Percentiles rank a stretch among this genome's conserved stretches.
phyloP scores from a whole-genome alignment of 2,797 vertebrate species.

The Taenioides sp. region DNA sequence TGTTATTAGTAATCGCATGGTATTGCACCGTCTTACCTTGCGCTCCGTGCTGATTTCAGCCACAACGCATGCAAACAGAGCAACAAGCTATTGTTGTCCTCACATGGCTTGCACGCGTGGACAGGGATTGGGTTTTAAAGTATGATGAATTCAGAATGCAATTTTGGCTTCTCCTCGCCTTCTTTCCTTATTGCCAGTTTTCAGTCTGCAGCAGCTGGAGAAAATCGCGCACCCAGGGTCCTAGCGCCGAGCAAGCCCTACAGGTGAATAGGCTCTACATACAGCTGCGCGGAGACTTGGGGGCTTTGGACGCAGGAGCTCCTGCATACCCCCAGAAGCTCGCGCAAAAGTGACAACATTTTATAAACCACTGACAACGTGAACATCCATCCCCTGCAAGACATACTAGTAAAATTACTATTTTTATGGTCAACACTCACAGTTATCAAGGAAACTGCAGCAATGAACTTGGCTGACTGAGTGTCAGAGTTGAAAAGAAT shows the following conservation, averaged over 20 bases:
- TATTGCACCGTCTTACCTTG: slow-evolving; percentile 85
- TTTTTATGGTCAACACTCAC: slow-evolving; percentile 10
- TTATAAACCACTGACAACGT: not conserved
- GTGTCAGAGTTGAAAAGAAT: too few relatives aligned
- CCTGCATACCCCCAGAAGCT: not conserved
- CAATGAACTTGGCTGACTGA: not conserved
- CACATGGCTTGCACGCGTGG: slow-evolving; percentile 55
- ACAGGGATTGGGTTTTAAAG: slow-evolving; percentile 64
- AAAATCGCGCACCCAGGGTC: slow-evolving; percentile 87
- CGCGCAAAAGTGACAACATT: not conserved
- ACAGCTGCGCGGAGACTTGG: slow-evolving; percentile 39
- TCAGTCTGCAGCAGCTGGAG: slow-evolving; percentile 87
- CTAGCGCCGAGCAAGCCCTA: slow-evolving; percentile 80
- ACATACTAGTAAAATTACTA: not conserved
- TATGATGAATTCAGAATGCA: slow-evolving; percentile 73
- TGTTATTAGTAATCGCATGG: slow-evolving; percentile 86
- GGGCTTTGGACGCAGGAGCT: slow-evolving; percentile 36
- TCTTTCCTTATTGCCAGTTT: slow-evolving; percentile 86
- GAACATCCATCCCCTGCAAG: not conserved
- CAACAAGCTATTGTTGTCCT: slow-evolving; percentile 72
- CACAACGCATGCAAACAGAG: slow-evolving; percentile 64
- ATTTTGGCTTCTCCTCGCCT: slow-evolving; percentile 83
- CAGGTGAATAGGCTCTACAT: slow-evolving; percentile 78
- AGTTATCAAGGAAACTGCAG: slow-evolving; percentile 7
- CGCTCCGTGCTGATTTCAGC: slow-evolving; percentile 71